Evolutionary conservation across 1,140 invertebrate species (phyloP), one percentile per base, ranked within the genome.

Genomic region (Tenebrio molitor): DNA sequence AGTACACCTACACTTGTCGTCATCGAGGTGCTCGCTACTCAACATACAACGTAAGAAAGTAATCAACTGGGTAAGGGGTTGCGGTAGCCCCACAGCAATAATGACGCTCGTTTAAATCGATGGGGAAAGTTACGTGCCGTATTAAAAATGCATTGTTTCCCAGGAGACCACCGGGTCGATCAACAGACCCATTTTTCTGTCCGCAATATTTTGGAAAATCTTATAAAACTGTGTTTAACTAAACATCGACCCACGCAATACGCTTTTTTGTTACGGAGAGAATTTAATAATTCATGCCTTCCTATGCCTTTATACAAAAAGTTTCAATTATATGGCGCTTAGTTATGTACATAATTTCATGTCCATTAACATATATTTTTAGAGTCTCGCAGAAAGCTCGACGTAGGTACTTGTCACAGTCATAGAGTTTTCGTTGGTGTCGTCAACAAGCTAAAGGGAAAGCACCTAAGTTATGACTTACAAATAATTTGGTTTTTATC

Each of bases 131-230:
- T 41, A 44, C 64, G n/a, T 5, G 14, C 36, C 8, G 33, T 10
- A 39, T 66, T 66, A 42, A 66, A 66, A 66, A 66, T 66, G 64
- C 42, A 66, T 42, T 17, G 64, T 66, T 66, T 66, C 64, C 64
- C 36, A 12, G 36, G 64, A 66, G 64, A 66, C 36, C 36, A 36
- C 8, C 25, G 21, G 19, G 12, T 66, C 36, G 64, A 66, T 66
- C 64, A 44, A 44, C 36, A 29, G n/a, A 58, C 12, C 50, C 50
- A 46, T 46, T 46, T 39, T 12, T 2, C 36, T 12, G 36, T 12
- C 36, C 36, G 2, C 36, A 12, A 7, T 12, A 39, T 39, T 39
- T 39, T 39, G 25, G 25, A 29, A 29, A 29, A 29, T 29, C 25
- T 29, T 8, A 29, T 4, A 29, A 8, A 29, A 3, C 3, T 4